Base-by-base conservation (phyloP, 2,888 invertebrate genomes). In the Philhelius pedissequus region DNA sequence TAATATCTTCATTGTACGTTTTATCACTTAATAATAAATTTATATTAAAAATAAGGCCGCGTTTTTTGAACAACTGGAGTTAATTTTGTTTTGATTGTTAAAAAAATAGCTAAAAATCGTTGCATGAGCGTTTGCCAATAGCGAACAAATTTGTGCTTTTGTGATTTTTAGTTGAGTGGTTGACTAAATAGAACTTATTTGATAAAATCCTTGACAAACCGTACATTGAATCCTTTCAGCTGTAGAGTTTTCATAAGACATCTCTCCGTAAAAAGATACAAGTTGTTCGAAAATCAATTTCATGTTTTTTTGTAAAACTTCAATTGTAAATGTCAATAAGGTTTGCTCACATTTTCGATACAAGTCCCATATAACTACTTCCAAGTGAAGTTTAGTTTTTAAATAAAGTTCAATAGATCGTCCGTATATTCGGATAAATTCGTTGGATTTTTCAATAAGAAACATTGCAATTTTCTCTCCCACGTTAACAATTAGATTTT, bases 291-390 rank as follows among this genome's bases (percentile, higher is more conserved):
- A 74, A 8, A 83, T 48, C 0, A 1, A 2, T 9, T 6, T 2
- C 8, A 68, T 64, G 0, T 25, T 15, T 8, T 11, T 5, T 50
- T 73, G 18, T 18, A 83, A 25, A 6, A 2, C n/a, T 20, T 69
- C 35, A 7, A 78, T 35, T 1, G 62, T 74, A 9, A 69, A 18
- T 27, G 5, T n/a, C 3, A 8, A 20, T 7, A 77, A 15, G 0
- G 20, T 4, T 9, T 69, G 3, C 18, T 69, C 35, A 25, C 45
- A 70, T 18, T 40, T 6, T 27, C 6, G 13, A 32, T 43, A 83
- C 22, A 78, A 56, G 45, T 83, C 64, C 69, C 78, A 83, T 18
- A 83, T 11, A 6, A 78, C 78, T 0, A 4, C 40, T 15, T 83
- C 82, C 1, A 83, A 20, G 18, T 56, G 48, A 15, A 78, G 6